These are phyloP conservation scores for Acanthaster planci DNA, from an alignment of 35 echinoderm and acorn worm species.

Conservation along the genomic window DNA sequence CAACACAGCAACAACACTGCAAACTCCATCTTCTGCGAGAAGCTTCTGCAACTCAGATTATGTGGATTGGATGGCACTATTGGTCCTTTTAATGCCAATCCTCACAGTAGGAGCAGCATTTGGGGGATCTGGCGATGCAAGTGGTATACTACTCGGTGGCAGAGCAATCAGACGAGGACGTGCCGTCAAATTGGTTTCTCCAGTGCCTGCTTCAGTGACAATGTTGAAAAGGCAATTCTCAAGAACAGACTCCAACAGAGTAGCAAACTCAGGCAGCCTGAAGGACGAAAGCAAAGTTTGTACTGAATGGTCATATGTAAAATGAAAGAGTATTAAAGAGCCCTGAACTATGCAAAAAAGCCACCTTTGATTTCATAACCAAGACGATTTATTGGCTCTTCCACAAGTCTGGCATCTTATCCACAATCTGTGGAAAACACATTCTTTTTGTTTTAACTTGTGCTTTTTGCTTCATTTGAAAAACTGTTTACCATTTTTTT, in stretches of 20 bases:
- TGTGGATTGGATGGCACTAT: background rate
- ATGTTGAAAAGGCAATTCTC: conserved; percentile 96
- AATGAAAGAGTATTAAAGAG: too few relatives aligned
- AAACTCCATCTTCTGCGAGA: background rate
- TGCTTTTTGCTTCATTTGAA: too few relatives aligned
- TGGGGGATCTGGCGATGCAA: background rate
- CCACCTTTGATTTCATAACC: too few relatives aligned
- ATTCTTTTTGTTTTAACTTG: too few relatives aligned
- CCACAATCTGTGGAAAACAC: too few relatives aligned
- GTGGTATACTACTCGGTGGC: conserved; percentile 41
- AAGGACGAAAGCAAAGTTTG: conserved; percentile 1
- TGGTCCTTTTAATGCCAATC: conserved; percentile 3
- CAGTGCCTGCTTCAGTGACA: conserved; percentile 64
- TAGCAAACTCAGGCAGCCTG: conserved; percentile 92
- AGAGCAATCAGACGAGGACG: conserved; percentile 88
- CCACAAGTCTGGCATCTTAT: too few relatives aligned
- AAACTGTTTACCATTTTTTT: too few relatives aligned
- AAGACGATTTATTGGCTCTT: too few relatives aligned
- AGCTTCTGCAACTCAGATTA: background rate
- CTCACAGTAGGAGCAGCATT: background rate
- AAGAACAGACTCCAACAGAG: conserved; percentile 66
- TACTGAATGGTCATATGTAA: too few relatives aligned
- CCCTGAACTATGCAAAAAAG: too few relatives aligned
- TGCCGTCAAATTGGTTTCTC: conserved; percentile 83
- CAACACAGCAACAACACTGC: background rate